A percentile compares a stretch with the other conserved stretches of the same genome.
Conservation (phyloP, 2,888 invertebrate species). For the Crematogaster levior region DNA sequence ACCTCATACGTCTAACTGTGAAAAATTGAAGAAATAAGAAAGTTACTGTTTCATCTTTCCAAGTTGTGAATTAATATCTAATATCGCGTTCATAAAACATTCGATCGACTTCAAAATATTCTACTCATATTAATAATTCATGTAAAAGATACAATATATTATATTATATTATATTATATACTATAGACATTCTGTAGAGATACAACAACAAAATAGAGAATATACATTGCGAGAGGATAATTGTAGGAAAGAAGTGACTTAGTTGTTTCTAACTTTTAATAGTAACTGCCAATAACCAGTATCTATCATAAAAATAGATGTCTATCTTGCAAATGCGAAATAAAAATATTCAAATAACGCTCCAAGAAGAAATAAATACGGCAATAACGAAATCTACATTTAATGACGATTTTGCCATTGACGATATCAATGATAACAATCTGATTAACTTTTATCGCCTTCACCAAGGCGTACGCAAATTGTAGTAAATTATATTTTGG, state of each 20-base stretch:
- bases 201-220: not conserved
- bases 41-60: not conserved
- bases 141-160: not conserved
- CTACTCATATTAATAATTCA: not conserved
- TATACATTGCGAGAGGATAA: not conserved
- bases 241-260: not conserved
- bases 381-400: not conserved
- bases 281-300: not conserved
- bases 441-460: not conserved
- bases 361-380: not conserved
- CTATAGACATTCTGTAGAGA: not conserved
- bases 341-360: not conserved
- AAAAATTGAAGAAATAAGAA: not conserved
- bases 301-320: not conserved
- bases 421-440: not conserved
- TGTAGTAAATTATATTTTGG: not conserved
- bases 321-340: not conserved
- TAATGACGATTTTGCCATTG: not conserved
- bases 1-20: too few species aligned
- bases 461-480: not conserved
- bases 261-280: not conserved
- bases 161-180: not conserved
- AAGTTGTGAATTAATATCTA: not conserved
- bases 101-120: not conserved
- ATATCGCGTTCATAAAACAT: not conserved